Percentiles rank a stretch among this genome's conserved stretches.
These are phyloP conservation scores for Poicephalus meyeri DNA, from an alignment of 2,113 vertebrate species.

Conservation along the genomic window DNA sequence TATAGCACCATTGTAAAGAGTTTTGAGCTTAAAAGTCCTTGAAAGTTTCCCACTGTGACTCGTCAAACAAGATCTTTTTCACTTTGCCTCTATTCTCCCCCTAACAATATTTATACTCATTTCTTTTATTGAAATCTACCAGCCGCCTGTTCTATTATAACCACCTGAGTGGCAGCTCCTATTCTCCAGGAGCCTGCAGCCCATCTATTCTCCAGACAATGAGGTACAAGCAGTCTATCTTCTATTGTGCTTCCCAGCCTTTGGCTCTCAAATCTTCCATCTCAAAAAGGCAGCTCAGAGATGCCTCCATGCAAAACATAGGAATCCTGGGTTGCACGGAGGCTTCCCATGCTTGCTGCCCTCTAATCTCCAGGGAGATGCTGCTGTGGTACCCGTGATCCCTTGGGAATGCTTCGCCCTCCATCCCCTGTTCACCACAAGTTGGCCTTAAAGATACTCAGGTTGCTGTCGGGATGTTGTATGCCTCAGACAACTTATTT, in stretches of 20 bases:
- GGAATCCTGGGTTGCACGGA: neutral
- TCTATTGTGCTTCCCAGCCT: conserved; percentile 39
- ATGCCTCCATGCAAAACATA: neutral
- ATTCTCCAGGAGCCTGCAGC: conserved; percentile 75
- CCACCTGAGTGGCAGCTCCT: conserved; percentile 76
- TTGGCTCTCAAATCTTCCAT: conserved; percentile 42
- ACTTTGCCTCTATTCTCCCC: conserved; percentile 62
- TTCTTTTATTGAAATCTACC: conserved; percentile 77
- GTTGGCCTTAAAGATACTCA: neutral
- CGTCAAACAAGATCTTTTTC: conserved; percentile 59
- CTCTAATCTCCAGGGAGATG: neutral
- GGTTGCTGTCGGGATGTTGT: neutral
- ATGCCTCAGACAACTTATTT: conserved; percentile 25
- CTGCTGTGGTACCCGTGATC: neutral
- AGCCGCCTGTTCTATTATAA: conserved; percentile 69
- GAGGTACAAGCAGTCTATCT: conserved; percentile 54
- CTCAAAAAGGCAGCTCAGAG: conserved; percentile 18
- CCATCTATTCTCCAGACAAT: conserved; percentile 81
- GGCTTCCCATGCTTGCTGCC: neutral
- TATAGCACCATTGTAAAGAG: neutral
- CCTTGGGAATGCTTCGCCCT: neutral
- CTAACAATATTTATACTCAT: conserved; percentile 81
- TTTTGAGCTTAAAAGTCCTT: conserved; percentile 58
- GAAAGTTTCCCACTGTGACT: conserved; percentile 67
- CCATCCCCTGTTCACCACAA: rapidly evolving